phyloP scores from a whole-genome alignment of 2,888 invertebrate genomes.

The Pseudanteris insignis region DNA sequence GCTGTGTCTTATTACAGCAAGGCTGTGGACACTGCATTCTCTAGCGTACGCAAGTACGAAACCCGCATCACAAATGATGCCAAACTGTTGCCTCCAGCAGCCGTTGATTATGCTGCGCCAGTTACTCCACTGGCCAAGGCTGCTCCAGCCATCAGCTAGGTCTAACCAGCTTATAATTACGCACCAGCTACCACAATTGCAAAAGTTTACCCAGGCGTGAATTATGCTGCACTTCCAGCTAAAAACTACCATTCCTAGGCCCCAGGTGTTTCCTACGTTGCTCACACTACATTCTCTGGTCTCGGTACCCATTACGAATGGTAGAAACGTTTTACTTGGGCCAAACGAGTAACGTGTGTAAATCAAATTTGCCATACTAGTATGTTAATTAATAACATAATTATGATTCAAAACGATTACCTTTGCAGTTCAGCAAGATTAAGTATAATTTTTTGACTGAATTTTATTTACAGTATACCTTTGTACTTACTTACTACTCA shows the following conservation, averaged over 20 bases:
- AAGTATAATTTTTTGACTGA: too few relatives aligned
- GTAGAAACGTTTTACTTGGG: too few relatives aligned
- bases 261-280: constrained; percentile 30
- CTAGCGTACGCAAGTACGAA: constrained; percentile 76
- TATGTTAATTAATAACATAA: too few relatives aligned
- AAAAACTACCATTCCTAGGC: constrained; percentile 34
- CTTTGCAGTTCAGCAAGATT: too few relatives aligned
- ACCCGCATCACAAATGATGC: constrained; percentile 75
- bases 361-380: too few relatives aligned
- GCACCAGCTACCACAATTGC: constrained; percentile 43
- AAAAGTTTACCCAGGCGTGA: constrained; percentile 27
- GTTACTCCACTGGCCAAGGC: constrained; percentile 58
- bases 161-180: constrained; percentile 48
- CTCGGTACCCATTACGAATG: too few relatives aligned
- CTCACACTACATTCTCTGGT: constrained; percentile 69
- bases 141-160: constrained; percentile 25
- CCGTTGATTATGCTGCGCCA: constrained; percentile 55
- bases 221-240: constrained; percentile 39
- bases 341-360: too few relatives aligned
- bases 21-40: constrained; percentile 76
- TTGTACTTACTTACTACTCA: too few relatives aligned
- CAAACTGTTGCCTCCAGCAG: constrained; percentile 59
- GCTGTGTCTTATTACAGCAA: constrained; percentile 72
- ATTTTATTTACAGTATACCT: too few relatives aligned
- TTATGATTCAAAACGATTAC: too few relatives aligned